A percentile compares a stretch with the other conserved stretches of the same genome.
Evolutionary conservation across 2,113 vertebrate species (phyloP).

Genomic region (Leucoraja erinaceus): DNA sequence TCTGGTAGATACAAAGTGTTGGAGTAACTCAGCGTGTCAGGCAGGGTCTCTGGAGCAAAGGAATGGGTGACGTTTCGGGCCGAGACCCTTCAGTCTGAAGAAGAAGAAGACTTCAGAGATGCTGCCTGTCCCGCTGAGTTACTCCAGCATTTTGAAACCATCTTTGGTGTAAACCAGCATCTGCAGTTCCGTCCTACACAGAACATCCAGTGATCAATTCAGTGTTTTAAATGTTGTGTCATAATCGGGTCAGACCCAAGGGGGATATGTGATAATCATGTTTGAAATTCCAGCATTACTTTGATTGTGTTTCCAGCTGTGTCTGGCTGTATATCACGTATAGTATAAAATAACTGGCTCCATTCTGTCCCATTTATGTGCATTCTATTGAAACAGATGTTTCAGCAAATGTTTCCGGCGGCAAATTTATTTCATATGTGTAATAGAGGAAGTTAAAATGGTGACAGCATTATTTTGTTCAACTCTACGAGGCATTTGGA

Average conservation of each 20-base stretch:
- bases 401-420: neutral
- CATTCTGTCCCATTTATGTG: neutral
- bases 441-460: neutral
- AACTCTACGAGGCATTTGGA: neutral
- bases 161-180: too few species aligned
- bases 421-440: neutral
- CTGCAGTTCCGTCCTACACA: too few species aligned
- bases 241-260: neutral
- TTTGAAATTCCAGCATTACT: neutral
- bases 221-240: neutral
- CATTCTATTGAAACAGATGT: neutral
- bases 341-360: neutral
- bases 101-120: too few species aligned
- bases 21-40: too few species aligned
- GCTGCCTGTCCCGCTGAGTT: too few species aligned
- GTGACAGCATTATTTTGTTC: neutral
- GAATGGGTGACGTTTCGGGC: too few species aligned
- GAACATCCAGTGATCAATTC: neutral
- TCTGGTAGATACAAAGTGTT: neutral
- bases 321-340: neutral
- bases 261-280: neutral
- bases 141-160: too few species aligned
- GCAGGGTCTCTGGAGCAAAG: too few species aligned
- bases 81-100: too few species aligned
- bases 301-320: neutral